Percentiles rank a stretch among this genome's conserved stretches.
Conservation (phyloP, 2,113 vertebrate species). For the Salvelinus alpinus region DNA sequence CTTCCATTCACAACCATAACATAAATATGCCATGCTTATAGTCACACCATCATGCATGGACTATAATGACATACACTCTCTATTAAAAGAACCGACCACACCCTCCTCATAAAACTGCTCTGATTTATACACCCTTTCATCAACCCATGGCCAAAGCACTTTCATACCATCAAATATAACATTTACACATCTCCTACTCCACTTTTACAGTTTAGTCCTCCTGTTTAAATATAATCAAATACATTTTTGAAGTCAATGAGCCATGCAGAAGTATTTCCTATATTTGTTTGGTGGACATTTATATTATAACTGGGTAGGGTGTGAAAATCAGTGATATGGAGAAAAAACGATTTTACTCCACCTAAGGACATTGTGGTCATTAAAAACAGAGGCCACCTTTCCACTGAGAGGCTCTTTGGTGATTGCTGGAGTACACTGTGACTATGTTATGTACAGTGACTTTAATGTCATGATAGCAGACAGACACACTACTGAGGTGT, state of each 20-base stretch:
- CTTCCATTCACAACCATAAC: too few species aligned
- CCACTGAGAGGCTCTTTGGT: slow-evolving; percentile 51
- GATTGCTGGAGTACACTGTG: slow-evolving; percentile 47
- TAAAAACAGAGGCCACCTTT: slow-evolving; percentile 40
- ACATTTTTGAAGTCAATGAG: slow-evolving; percentile 58
- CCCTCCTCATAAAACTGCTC: not conserved
- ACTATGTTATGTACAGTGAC: not conserved
- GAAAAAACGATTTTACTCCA: slow-evolving; percentile 28
- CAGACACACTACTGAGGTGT: slow-evolving; percentile 38
- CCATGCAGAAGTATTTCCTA: slow-evolving; percentile 44
- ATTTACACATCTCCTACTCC: slow-evolving; percentile 29
- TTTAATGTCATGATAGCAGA: slow-evolving; percentile 11
- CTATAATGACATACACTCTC: not conserved
- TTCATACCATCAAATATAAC: slow-evolving; percentile 38
- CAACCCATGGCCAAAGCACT: slow-evolving; percentile 2
- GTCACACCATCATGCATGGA: not conserved
- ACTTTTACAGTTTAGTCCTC: slow-evolving; percentile 48
- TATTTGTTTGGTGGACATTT: slow-evolving; percentile 48
- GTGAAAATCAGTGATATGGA: slow-evolving; percentile 49
- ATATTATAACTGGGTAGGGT: slow-evolving; percentile 42
- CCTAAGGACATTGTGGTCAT: slow-evolving; percentile 50
- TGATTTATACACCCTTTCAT: not conserved
- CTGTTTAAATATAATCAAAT: slow-evolving; percentile 61
- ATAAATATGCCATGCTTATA: too few species aligned
- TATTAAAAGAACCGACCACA: not conserved